These are phyloP conservation scores for Drosophila greeni DNA, from an alignment of 2,888 invertebrate genomes.

Conservation along the genomic window DNA sequence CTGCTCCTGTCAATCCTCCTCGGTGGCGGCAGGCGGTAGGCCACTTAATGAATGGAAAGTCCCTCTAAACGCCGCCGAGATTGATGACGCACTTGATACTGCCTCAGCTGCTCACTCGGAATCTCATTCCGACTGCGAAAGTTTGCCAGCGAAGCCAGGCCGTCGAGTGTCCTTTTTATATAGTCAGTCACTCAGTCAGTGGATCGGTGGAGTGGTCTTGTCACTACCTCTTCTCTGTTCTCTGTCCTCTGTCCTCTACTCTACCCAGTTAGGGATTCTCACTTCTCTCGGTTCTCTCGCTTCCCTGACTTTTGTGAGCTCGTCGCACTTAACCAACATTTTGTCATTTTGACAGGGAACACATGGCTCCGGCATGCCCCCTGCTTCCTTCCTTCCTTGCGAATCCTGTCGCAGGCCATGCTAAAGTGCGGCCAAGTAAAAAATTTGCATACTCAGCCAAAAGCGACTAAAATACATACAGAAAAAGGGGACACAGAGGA, in stretches of 20 bases:
- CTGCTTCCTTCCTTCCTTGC: constrained; percentile 7
- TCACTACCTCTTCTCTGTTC: constrained; percentile 24
- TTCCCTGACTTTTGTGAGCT: constrained; percentile 43
- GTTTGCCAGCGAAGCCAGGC: constrained; percentile 17
- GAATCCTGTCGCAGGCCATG: constrained; percentile 21
- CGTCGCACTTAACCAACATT: constrained; percentile 63
- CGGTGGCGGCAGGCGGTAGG: constrained; percentile 17
- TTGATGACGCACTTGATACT: constrained; percentile 71
- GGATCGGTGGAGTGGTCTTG: constrained; percentile 51
- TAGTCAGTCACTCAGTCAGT: constrained; percentile 36
- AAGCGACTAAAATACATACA: constrained; percentile 43
- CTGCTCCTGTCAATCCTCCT: constrained; percentile 27
- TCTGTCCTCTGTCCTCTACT: not conserved
- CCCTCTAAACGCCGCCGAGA: constrained; percentile 53
- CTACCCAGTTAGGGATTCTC: not conserved
- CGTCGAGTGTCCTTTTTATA: constrained; percentile 42
- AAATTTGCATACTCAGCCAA: constrained; percentile 68
- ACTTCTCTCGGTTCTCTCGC: constrained; percentile 4
- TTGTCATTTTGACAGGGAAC: constrained; percentile 69
- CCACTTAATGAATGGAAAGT: constrained; percentile 60
- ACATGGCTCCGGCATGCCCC: constrained; percentile 30
- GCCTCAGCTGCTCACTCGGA: constrained; percentile 40
- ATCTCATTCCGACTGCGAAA: constrained; percentile 31
- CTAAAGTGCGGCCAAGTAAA: constrained; percentile 61
- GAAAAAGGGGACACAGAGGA: not conserved